Conservation (phyloP, 2,888 invertebrate genomes). For the Epinotia bilunana region DNA sequence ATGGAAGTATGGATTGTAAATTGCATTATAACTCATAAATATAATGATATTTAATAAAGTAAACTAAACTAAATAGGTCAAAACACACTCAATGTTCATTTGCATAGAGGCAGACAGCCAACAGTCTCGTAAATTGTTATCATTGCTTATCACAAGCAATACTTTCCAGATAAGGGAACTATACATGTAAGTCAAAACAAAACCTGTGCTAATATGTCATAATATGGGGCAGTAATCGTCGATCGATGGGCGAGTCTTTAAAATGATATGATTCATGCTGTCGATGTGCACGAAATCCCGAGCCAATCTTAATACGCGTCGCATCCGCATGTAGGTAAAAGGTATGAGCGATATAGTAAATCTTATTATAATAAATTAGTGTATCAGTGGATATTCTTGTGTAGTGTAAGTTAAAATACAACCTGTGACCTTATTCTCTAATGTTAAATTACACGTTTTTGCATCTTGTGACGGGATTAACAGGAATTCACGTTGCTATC, state of each 20-base stretch:
- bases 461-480: background rate
- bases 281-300: too few species aligned
- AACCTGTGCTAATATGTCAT: conserved; percentile 24
- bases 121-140: conserved; percentile 13
- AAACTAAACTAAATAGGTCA: background rate
- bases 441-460: background rate
- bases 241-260: background rate
- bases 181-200: conserved; percentile 5
- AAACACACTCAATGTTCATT: background rate
- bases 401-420: background rate
- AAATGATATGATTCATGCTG: background rate
- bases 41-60: too few species aligned
- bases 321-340: too few species aligned
- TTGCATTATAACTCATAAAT: too few species aligned
- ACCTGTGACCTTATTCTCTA: background rate
- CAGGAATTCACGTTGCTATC: background rate
- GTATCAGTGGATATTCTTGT: too few species aligned
- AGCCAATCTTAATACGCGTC: too few species aligned
- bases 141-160: conserved; percentile 10
- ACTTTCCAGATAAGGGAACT: conserved; percentile 21
- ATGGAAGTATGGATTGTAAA: too few species aligned
- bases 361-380: too few species aligned
- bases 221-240: background rate
- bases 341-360: too few species aligned
- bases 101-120: background rate